phyloP scores from a whole-genome alignment of 1,140 invertebrate species.

The Zaprionus tsacasi region DNA sequence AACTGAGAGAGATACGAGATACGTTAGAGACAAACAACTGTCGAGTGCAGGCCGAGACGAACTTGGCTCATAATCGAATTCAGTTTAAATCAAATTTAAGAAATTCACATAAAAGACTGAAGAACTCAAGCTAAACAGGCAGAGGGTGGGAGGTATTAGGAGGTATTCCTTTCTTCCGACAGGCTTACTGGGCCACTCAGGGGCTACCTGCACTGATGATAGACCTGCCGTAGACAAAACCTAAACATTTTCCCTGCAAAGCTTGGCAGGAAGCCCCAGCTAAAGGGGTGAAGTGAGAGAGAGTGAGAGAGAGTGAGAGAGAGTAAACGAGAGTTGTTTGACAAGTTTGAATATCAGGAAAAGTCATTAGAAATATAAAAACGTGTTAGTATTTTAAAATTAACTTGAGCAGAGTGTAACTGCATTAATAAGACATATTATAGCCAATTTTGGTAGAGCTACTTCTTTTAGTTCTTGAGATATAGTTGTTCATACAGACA shows the following conservation, averaged over 20 bases:
- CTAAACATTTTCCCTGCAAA: constrained; percentile 32
- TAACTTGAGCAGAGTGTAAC: no score
- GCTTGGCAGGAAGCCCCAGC: constrained; percentile 9
- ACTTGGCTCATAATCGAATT: constrained; percentile 65
- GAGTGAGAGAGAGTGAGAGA: not conserved
- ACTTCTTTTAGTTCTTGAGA: no score
- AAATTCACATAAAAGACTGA: constrained; percentile 43
- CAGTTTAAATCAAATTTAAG: constrained; percentile 69
- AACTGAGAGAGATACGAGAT: not conserved
- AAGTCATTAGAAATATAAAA: no score
- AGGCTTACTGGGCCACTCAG: not conserved
- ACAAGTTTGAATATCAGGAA: not conserved
- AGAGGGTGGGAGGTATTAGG: not conserved
- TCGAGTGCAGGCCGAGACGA: constrained; percentile 47
- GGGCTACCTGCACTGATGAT: constrained; percentile 60
- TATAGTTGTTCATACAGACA: no score
- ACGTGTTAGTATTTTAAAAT: no score
- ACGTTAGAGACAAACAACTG: constrained; percentile 41
- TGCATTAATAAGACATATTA: not conserved
- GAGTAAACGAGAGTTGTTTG: constrained; percentile 16
- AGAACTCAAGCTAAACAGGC: not conserved
- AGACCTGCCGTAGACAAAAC: constrained; percentile 56
- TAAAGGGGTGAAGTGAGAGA: constrained; percentile 4
- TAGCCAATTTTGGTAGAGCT: not conserved
- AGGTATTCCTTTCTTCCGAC: not conserved